Conservation (phyloP, 2,113 vertebrate species). For the Acanthisitta chloris region DNA sequence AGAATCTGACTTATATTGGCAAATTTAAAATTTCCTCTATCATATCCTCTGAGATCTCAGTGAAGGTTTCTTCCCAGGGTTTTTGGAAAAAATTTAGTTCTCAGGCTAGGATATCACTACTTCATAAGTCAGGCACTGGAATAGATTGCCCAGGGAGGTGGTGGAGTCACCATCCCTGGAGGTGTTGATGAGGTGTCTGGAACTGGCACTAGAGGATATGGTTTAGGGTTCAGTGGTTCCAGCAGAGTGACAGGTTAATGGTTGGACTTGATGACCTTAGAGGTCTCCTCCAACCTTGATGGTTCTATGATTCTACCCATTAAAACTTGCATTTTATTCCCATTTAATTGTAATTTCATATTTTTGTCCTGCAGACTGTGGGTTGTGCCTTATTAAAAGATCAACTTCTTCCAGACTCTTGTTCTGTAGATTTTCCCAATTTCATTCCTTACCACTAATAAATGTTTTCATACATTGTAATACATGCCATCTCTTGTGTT, state of each 20-base stretch:
- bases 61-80: neutral
- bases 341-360: neutral
- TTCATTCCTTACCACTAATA: neutral
- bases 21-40: neutral
- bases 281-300: too few relatives aligned
- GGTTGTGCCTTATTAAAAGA: neutral
- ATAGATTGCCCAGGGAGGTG: too few relatives aligned
- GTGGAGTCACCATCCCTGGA: too few relatives aligned
- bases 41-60: neutral
- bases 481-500: neutral
- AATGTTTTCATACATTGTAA: neutral
- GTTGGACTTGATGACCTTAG: too few relatives aligned
- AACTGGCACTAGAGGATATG: too few relatives aligned
- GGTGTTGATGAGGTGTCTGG: too few relatives aligned
- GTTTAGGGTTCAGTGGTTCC: too few relatives aligned
- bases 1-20: neutral
- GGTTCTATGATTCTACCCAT: too few relatives aligned
- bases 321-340: neutral
- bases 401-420: neutral
- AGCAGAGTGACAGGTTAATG: too few relatives aligned
- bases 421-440: neutral
- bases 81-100: neutral
- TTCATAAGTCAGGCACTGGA: too few relatives aligned
- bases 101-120: neutral
- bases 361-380: neutral